Conservation (phyloP, 2,888 invertebrate genomes). For the Elaeidobius kamerunicus region DNA sequence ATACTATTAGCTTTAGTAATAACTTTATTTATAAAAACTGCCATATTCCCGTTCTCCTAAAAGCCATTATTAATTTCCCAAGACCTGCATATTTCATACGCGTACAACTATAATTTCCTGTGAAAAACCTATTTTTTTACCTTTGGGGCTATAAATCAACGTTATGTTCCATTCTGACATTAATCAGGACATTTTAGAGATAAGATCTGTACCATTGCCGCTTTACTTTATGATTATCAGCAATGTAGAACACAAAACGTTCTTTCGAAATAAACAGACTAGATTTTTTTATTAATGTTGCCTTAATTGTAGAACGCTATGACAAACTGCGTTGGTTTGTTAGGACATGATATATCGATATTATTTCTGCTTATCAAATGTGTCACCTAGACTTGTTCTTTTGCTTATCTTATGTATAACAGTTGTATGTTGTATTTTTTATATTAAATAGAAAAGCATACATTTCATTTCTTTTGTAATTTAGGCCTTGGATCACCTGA, state of each 20-base stretch:
- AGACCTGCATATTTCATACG: slow-evolving; percentile 7
- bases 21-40: too few relatives aligned
- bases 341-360: too few relatives aligned
- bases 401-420: too few relatives aligned
- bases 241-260: slow-evolving; percentile 18
- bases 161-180: slow-evolving; percentile 25
- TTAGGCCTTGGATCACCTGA: too few relatives aligned
- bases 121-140: slow-evolving; percentile 20
- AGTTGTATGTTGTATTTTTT: too few relatives aligned
- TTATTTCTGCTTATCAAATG: too few relatives aligned
- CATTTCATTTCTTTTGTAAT: too few relatives aligned
- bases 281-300: slow-evolving; percentile 5
- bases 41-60: not conserved
- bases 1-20: too few relatives aligned
- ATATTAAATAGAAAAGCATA: too few relatives aligned
- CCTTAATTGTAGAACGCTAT: slow-evolving; percentile 16
- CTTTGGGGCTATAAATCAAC: slow-evolving; percentile 23
- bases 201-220: slow-evolving; percentile 20
- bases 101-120: slow-evolving; percentile 23
- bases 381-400: too few relatives aligned
- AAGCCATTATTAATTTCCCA: not conserved
- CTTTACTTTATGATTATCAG: slow-evolving; percentile 20
- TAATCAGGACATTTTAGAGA: slow-evolving; percentile 26
- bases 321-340: too few relatives aligned
- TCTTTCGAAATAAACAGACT: slow-evolving; percentile 13